Evolutionary conservation across 2,113 vertebrate species (phyloP).

Genomic region (Motacilla alba): DNA sequence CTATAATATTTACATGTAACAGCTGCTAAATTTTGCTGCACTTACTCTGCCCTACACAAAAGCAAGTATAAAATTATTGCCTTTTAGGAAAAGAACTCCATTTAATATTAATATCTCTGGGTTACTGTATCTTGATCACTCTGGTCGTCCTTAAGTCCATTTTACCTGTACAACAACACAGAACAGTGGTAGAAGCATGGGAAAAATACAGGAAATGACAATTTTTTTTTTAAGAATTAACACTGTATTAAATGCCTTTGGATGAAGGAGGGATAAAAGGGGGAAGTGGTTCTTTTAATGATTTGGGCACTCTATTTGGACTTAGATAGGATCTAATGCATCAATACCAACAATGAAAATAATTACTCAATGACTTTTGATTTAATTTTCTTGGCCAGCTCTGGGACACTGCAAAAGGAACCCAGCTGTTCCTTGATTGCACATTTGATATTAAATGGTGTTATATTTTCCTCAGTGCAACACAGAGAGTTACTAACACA

Average conservation of each 20-base stretch:
- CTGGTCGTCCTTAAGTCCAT: neutral
- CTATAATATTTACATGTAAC: neutral
- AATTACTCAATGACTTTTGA: neutral
- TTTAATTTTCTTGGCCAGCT: neutral
- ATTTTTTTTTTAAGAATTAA: neutral
- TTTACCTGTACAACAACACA: neutral
- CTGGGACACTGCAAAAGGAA: neutral
- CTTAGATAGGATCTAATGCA: neutral
- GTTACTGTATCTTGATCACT: neutral
- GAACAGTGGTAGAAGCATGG: neutral
- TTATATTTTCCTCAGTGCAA: neutral
- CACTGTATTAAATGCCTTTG: neutral
- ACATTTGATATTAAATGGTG: neutral
- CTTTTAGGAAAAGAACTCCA: neutral
- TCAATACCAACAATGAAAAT: neutral
- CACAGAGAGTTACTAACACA: neutral
- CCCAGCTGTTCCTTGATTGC: neutral
- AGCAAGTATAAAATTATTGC: neutral
- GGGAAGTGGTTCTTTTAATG: neutral
- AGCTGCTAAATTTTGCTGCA: neutral
- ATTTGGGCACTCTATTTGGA: neutral
- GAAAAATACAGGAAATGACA: neutral
- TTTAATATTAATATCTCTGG: neutral
- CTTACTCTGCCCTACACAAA: neutral
- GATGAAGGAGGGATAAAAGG: neutral